Base-by-base conservation (phyloP, 1,140 invertebrate genomes). In the Mylabris phalerata region DNA sequence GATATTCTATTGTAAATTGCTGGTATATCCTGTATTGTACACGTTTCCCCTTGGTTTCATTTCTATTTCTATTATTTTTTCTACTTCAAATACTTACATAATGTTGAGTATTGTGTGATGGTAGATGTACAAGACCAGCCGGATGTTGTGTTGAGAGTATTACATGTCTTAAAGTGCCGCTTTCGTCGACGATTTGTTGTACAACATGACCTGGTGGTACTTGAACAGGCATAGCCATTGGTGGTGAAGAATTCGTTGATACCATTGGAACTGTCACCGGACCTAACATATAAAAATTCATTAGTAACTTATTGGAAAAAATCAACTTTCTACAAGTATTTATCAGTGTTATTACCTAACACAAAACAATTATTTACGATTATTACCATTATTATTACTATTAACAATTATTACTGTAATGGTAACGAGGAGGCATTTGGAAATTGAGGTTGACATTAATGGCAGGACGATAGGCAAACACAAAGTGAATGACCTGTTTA, bases 131-230 rank as follows among this genome's bases (percentile, higher is more conserved):
- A 60, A 77, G 59, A 71, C 75, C 69, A 32, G 68, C 62, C 60
- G 83, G 83, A 54, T 83, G 80, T 71, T 88, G 84, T 50, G 87
- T 83, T 9, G 87, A 88, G 54, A 93, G 79, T 65, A 94, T 87
- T 65, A 93, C 90, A 75, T 93, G 91, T 41, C 89, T 82, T 63
- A 95, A 79, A 55, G 88, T 87, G 51, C 89, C 89, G 73, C 82
- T 87, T 74, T 94, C 92, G 75, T 94, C 92, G 61, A 94, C 84
- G 66, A 94, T 90, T 72, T 91, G 91, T 73, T 91, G 90, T 62
- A 94, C 85, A 75, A 94, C 83, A 78, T 87, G 92, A 70, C 91
- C 92, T 41, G 88, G 89, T 27, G 91, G 91, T 60, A 93, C 89
- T 75, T 92, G 88, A 71, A 95, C 89, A 50, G 90, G 90, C 80